Percentiles rank a stretch among this genome's conserved stretches.
These are phyloP conservation scores for Arbacia lixula DNA, from an alignment of 53 echinoderm and acorn worm genomes.

Conservation along the genomic window DNA sequence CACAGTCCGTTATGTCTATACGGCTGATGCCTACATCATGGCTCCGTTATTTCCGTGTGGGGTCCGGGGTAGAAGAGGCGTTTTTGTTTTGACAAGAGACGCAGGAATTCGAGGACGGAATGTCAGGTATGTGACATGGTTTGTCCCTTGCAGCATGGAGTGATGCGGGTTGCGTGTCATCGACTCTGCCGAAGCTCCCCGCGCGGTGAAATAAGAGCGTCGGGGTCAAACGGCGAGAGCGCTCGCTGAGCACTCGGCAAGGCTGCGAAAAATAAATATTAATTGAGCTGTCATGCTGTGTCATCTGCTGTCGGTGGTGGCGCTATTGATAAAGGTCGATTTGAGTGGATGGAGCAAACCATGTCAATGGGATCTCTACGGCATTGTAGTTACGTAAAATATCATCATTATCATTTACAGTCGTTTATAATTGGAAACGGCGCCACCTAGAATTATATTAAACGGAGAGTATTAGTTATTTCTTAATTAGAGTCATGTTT, in stretches of 20 bases:
- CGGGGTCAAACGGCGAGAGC: constrained; percentile 19
- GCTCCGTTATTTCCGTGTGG: not conserved
- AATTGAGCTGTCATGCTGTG: constrained; percentile 12
- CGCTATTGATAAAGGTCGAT: not conserved
- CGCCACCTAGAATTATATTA: too few species aligned
- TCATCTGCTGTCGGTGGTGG: constrained; percentile 7
- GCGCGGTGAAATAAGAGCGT: constrained; percentile 34
- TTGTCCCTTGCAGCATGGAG: not conserved
- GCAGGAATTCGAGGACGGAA: constrained; percentile 2
- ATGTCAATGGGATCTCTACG: too few species aligned
- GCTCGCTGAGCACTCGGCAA: too few species aligned
- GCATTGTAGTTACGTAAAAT: too few species aligned
- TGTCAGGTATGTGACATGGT: constrained; percentile 14
- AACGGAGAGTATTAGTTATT: too few species aligned
- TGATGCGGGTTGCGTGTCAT: not conserved
- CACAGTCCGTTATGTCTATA: too few species aligned
- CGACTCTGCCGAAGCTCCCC: constrained; percentile 33
- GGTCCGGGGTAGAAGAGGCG: not conserved
- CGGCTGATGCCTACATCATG: constrained; percentile 32
- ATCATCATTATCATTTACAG: too few species aligned
- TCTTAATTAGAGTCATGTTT: too few species aligned
- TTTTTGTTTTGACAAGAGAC: constrained; percentile 14
- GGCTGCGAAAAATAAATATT: constrained; percentile 28
- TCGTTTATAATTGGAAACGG: too few species aligned
- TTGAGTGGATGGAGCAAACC: not conserved